Conservation (phyloP, 1,140 invertebrate species). For the Apis dorsata region DNA sequence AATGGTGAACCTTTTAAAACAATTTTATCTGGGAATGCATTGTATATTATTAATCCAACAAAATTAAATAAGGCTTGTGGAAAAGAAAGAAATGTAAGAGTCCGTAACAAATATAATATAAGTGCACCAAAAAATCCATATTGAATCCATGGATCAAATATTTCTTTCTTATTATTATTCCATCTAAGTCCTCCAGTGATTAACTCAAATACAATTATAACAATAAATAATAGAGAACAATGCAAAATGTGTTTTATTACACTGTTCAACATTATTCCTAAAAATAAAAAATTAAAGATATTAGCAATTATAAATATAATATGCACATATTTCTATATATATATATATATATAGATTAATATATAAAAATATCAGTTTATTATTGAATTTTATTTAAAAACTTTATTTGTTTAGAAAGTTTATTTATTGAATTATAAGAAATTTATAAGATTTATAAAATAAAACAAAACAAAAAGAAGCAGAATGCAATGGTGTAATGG, state of each 20-base stretch:
- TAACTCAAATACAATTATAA: constrained; percentile 89
- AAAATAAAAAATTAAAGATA: constrained; percentile 39
- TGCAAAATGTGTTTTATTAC: constrained; percentile 88
- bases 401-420: too few relatives aligned
- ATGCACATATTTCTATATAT: not conserved
- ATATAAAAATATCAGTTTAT: too few relatives aligned
- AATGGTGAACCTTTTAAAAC: constrained; percentile 93
- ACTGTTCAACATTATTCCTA: constrained; percentile 82
- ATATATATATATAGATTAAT: not conserved
- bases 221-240: constrained; percentile 86
- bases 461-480: too few relatives aligned
- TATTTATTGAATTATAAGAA: too few relatives aligned
- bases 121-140: constrained; percentile 89
- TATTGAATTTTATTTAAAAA: too few relatives aligned
- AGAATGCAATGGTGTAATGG: too few relatives aligned
- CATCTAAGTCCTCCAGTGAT: constrained; percentile 89
- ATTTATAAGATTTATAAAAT: too few relatives aligned
- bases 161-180: constrained; percentile 81
- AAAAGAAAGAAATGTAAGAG: constrained; percentile 92
- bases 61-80: constrained; percentile 96
- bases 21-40: constrained; percentile 97
- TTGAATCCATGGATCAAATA: constrained; percentile 88
- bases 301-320: not conserved
- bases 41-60: constrained; percentile 93
- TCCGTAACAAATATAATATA: constrained; percentile 88